phyloP scores from a whole-genome alignment of 2,113 vertebrate species.

The Edolisoma coerulescens region DNA sequence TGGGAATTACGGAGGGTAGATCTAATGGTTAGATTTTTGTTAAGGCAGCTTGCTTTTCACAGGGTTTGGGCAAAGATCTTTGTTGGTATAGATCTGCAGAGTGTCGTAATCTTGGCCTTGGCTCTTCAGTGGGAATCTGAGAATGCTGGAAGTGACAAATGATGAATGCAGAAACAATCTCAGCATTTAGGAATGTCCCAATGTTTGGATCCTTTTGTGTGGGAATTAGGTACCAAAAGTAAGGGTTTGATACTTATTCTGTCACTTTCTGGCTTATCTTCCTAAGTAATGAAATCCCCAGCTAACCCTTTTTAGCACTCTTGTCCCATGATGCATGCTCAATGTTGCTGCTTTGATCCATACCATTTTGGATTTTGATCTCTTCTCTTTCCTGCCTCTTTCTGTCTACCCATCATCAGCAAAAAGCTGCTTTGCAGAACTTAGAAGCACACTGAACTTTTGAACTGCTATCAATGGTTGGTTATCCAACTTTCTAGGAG shows the following conservation, averaged over 20 bases:
- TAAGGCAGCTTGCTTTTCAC: background rate
- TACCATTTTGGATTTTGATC: background rate
- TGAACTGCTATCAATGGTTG: background rate
- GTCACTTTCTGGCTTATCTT: background rate
- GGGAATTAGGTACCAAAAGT: background rate
- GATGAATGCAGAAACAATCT: background rate
- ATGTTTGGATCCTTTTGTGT: background rate
- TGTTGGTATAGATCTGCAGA: background rate
- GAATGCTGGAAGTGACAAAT: background rate
- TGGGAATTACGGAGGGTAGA: background rate
- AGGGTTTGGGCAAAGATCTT: background rate
- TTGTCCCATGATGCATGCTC: background rate
- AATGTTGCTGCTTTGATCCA: background rate
- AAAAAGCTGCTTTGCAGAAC: background rate
- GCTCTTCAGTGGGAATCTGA: background rate
- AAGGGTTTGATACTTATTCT: background rate
- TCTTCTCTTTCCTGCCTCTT: background rate
- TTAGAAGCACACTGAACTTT: background rate
- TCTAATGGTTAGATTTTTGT: background rate
- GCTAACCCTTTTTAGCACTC: background rate
- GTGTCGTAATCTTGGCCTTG: background rate
- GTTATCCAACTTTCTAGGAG: background rate
- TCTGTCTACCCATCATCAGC: background rate
- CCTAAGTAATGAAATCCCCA: background rate
- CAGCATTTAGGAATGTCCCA: background rate